Percentiles rank a stretch among this genome's conserved stretches.
These are phyloP conservation scores for Pachyramphus minor DNA, from an alignment of 2,113 vertebrate species.

Conservation along the genomic window DNA sequence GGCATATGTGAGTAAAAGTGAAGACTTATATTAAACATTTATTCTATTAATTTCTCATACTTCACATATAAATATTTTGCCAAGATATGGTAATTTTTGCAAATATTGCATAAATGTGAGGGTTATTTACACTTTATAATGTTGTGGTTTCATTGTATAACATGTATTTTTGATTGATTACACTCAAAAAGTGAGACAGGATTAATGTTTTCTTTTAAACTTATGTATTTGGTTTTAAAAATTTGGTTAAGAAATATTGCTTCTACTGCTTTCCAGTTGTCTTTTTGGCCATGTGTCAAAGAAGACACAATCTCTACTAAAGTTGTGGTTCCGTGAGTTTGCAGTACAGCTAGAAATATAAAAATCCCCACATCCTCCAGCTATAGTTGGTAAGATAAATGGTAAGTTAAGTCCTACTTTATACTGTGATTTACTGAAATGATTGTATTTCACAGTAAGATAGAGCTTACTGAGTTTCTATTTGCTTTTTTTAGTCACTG, in stretches of 20 bases:
- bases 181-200: not conserved
- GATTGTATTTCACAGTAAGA: not conserved
- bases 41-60: not conserved
- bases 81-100: not conserved
- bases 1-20: not conserved
- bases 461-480: not conserved
- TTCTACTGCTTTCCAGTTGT: not conserved
- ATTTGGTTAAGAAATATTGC: not conserved
- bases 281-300: not conserved
- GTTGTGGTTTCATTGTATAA: not conserved
- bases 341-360: not conserved
- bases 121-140: not conserved
- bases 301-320: not conserved
- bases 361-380: not conserved
- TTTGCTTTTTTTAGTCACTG: not conserved
- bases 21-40: not conserved
- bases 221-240: not conserved
- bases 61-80: not conserved
- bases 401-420: not conserved
- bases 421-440: not conserved
- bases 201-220: not conserved
- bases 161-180: not conserved
- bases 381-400: not conserved
- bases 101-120: not conserved
- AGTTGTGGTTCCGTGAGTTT: not conserved